Evolutionary conservation across 2,113 vertebrate species (phyloP).

Genomic region (Serranochromis macrocephalus): DNA sequence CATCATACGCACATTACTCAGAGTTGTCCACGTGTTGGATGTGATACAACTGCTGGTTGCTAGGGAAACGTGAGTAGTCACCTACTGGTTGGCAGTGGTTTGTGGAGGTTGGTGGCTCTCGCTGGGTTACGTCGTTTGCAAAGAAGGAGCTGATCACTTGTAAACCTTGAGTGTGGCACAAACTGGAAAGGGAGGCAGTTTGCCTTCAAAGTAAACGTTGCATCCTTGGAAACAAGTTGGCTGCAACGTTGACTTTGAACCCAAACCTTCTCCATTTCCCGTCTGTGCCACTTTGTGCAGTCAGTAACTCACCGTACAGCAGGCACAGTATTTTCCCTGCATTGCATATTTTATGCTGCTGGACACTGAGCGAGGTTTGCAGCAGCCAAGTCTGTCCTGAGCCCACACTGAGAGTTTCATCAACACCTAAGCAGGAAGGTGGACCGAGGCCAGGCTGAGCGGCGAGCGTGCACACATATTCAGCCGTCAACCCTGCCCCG

Average conservation of each 20-base stretch:
- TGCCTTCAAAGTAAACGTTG: neutral
- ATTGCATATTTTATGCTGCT: neutral
- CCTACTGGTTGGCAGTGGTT: neutral
- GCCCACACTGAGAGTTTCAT: slow-evolving; percentile 32
- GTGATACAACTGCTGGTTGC: neutral
- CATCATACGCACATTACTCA: neutral
- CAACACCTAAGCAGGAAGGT: slow-evolving; percentile 33
- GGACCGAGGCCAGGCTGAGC: neutral
- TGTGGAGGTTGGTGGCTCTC: neutral
- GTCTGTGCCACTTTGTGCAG: neutral
- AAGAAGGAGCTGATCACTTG: neutral
- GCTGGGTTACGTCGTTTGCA: neutral
- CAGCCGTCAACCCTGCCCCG: neutral
- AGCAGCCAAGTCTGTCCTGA: slow-evolving; percentile 4
- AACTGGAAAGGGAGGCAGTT: neutral
- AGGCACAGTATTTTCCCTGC: neutral
- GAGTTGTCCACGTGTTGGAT: neutral
- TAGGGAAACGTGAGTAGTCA: neutral
- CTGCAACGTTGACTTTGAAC: neutral
- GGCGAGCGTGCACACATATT: neutral
- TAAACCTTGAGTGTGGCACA: neutral
- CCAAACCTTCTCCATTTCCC: neutral
- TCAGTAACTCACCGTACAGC: fast-evolving
- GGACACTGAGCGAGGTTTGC: neutral
- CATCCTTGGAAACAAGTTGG: neutral